Evolutionary conservation across 2,113 vertebrate genomes (phyloP).

Genomic region (Hippopotamus amphibius): DNA sequence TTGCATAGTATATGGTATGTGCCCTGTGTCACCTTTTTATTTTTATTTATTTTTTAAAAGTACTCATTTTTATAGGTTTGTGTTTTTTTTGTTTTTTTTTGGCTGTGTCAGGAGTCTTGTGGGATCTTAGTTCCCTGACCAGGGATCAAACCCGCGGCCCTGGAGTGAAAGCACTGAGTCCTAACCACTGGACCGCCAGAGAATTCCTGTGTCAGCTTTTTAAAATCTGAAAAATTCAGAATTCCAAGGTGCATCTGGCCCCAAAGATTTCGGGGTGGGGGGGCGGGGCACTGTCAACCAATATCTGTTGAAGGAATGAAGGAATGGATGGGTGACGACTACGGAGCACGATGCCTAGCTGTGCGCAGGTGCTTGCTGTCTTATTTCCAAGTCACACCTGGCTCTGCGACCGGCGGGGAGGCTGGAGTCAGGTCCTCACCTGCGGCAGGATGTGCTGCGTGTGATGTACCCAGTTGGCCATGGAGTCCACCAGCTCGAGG

Average conservation of each 20-base stretch:
- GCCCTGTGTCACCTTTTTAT: background rate
- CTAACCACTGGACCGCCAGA: background rate
- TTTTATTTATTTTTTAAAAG: background rate
- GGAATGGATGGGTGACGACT: background rate
- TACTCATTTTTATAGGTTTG: background rate
- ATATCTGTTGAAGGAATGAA: fast-evolving
- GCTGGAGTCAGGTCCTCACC: constrained; percentile 78
- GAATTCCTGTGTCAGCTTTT: background rate
- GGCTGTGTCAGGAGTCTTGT: background rate
- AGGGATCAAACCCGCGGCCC: background rate
- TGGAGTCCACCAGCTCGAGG: constrained; percentile 86
- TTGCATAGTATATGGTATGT: fast-evolving
- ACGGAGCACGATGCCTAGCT: background rate
- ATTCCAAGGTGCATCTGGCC: background rate
- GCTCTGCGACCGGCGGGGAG: fast-evolving
- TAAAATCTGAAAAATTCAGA: background rate
- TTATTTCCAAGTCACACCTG: fast-evolving
- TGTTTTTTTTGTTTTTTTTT: background rate
- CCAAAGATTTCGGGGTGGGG: background rate
- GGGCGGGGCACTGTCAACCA: no score
- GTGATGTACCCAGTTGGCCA: constrained; percentile 93
- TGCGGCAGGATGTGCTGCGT: constrained; percentile 91
- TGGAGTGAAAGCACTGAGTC: background rate
- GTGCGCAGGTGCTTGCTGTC: fast-evolving
- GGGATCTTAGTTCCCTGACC: background rate